Conservation (phyloP, 2,888 invertebrate genomes). For the Aphidoletes aphidimyza region DNA sequence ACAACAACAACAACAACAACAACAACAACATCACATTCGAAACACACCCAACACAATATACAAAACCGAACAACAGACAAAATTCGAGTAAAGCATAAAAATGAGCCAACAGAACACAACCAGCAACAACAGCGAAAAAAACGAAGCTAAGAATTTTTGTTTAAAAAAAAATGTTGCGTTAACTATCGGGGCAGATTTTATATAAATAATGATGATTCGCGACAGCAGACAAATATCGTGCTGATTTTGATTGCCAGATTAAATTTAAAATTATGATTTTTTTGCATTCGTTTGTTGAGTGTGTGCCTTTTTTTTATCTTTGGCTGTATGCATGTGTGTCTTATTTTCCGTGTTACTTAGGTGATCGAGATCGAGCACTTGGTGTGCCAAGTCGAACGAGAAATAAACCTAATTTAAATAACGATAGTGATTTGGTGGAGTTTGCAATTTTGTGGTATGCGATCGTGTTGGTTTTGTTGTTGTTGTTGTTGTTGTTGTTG, state of each 20-base stretch:
- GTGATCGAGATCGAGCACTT: not conserved
- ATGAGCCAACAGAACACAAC: not conserved
- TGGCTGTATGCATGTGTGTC: not conserved
- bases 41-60: too few relatives aligned
- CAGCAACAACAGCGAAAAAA: not conserved
- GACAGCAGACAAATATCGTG: conserved; percentile 49
- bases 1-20: not conserved
- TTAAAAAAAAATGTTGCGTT: too few relatives aligned
- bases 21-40: not conserved
- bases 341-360: not conserved
- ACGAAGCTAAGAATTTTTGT: not conserved
- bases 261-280: conserved; percentile 48
- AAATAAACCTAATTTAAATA: conserved; percentile 43
- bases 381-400: not conserved
- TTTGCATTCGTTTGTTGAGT: not conserved
- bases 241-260: conserved; percentile 48
- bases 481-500: not conserved
- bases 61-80: not conserved
- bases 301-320: not conserved
- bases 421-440: not conserved
- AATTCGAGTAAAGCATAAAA: conserved; percentile 21
- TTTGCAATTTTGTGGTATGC: not conserved
- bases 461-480: not conserved
- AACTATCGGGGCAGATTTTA: conserved; percentile 41
- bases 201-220: conserved; percentile 49